These are phyloP conservation scores for Recurvirostra avosetta DNA, from an alignment of 2,113 vertebrate species.

Conservation along the genomic window DNA sequence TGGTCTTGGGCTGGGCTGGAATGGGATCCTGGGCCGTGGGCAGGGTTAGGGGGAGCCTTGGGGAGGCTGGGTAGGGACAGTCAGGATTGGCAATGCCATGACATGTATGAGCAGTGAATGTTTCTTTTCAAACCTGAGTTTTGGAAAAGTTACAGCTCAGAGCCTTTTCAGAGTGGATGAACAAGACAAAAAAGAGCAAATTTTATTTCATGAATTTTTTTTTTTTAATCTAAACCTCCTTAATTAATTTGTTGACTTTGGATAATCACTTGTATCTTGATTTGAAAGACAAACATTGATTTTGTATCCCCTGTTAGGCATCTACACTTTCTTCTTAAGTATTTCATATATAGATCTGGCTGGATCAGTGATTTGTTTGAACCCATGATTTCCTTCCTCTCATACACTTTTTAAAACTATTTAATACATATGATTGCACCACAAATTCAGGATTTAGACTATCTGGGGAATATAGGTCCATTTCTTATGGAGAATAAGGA, in stretches of 20 bases:
- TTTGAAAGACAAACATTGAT: background rate
- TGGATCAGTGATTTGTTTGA: background rate
- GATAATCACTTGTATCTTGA: background rate
- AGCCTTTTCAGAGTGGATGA: background rate
- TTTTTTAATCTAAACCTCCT: background rate
- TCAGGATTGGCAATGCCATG: background rate
- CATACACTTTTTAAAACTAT: background rate
- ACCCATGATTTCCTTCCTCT: background rate
- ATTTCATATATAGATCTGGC: background rate
- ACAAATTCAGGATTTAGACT: background rate
- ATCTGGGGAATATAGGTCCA: background rate
- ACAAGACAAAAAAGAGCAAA: background rate
- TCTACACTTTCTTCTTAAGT: background rate
- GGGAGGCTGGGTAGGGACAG: no score
- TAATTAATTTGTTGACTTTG: background rate
- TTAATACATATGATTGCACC: background rate
- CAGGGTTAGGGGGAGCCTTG: no score
- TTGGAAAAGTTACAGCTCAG: background rate
- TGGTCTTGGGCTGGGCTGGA: no score
- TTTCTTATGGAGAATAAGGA: background rate
- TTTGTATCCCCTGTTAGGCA: background rate
- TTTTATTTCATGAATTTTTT: background rate
- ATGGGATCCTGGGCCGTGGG: no score
- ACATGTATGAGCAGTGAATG: fast-evolving
- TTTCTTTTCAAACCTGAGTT: background rate